Base-by-base conservation (phyloP, 2,113 vertebrate genomes). In the Hydropotes inermis region DNA sequence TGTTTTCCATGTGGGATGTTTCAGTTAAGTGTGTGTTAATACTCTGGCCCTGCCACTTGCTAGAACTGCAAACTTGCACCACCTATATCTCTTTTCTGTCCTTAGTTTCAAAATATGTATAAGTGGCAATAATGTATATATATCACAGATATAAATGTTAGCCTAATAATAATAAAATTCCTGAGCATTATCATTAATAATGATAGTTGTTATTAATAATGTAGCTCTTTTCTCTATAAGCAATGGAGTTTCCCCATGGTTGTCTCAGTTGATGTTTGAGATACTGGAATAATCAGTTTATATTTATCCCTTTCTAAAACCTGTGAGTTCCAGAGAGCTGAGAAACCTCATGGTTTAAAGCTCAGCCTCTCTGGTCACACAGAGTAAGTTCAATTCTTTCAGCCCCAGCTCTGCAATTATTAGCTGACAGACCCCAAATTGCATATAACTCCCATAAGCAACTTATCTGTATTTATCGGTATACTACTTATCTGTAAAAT, bases 91-190 rank as follows among this genome's bases (percentile, higher is more conserved):
- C 15, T 36, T 1, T 6, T 76, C 27, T 90, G 33, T 36, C 13
- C 33, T 94, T 96, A 86, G 13, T 82, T 95, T 70, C n/a, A 92
- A 89, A 76, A 70, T 88, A 83, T 21, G 61, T 86, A 12, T 89
- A 39, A 87, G 16, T 50, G 10, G 1, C 30, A 50, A 83, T 57
- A 30, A 14, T 36, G 11, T 39, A 43, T 33, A 30, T 54, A 5
- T 64, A 16, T 74, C 10, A 79, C 89, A 94, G 28, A 3, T 87
- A n/a, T 79, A 84, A 60, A n/a, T 95, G 47, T 28, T 64, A 89
- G 61, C 17, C 94, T 64, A 57, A 54, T 78, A 43, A 21, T 82
- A 43, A 78, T 64, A 45, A 23, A 88, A 70, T 54, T 52, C 81
- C n/a, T 27, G 6, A n/a, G 3, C 19, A 79, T 67, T 61, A 19